These are phyloP conservation scores for Onychomys torridus DNA, from an alignment of 2,797 vertebrate species.

Conservation along the genomic window DNA sequence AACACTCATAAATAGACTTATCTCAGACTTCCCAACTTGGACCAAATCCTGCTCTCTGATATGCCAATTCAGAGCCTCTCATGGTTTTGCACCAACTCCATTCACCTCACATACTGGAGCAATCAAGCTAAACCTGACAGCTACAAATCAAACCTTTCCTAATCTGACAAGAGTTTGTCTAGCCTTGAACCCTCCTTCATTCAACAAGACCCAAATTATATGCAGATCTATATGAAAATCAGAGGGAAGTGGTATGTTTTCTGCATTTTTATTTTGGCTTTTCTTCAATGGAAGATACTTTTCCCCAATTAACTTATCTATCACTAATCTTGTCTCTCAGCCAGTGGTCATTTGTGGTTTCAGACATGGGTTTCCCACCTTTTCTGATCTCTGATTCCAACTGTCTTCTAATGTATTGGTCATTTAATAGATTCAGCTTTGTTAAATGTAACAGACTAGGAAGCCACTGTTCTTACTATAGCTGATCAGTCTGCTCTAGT, in stretches of 20 bases:
- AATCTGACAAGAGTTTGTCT: not conserved
- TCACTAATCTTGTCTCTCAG: not conserved
- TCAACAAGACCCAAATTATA: not conserved
- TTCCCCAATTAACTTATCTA: not conserved
- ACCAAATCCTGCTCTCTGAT: not conserved
- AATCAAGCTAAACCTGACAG: not conserved
- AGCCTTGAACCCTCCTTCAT: not conserved
- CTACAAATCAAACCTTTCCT: slow-evolving; percentile 19
- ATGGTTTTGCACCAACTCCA: not conserved
- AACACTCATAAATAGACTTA: not conserved
- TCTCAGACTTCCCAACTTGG: not conserved
- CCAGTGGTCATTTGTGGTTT: not conserved
- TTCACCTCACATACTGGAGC: not conserved
- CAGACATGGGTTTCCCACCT: not conserved
- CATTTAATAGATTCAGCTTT: not conserved
- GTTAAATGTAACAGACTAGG: not conserved
- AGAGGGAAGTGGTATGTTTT: not conserved
- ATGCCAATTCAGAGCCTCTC: not conserved
- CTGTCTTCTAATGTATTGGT: not conserved
- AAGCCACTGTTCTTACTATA: not conserved
- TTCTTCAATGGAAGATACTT: not conserved
- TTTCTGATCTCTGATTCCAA: not conserved
- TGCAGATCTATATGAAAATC: not conserved
- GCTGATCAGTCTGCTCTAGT: not conserved
- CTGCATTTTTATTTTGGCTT: not conserved